phyloP scores from a whole-genome alignment of 2,888 invertebrate species.

The Ganaspis brasiliensis region DNA sequence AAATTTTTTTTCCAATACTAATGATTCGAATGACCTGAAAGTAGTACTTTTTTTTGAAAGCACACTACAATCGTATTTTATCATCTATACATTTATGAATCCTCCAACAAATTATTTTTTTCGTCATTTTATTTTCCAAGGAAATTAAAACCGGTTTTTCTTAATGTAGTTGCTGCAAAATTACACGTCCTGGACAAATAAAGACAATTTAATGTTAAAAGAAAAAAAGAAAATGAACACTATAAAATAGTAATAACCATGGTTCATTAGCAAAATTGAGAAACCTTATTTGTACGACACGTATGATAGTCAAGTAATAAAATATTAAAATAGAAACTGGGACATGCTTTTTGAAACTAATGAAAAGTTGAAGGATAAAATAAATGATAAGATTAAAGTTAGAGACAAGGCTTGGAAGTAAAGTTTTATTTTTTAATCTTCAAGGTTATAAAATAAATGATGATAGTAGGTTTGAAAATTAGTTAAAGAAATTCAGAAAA shows the following conservation, averaged over 20 bases:
- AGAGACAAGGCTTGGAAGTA: background rate
- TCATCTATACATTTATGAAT: background rate
- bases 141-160: background rate
- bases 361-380: background rate
- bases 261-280: background rate
- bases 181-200: background rate
- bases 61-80: too few relatives aligned
- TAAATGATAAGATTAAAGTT: background rate
- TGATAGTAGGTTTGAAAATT: too few relatives aligned
- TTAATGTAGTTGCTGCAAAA: conserved; percentile 1
- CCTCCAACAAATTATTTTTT: background rate
- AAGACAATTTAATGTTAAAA: background rate
- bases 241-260: background rate
- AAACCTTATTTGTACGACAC: background rate
- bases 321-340: background rate
- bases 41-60: too few relatives aligned
- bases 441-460: too few relatives aligned
- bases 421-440: too few relatives aligned
- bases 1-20: too few relatives aligned
- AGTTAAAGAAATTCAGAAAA: too few relatives aligned
- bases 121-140: background rate
- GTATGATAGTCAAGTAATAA: background rate
- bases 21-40: too few relatives aligned
- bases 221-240: background rate
- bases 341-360: background rate